These are phyloP conservation scores for Lasioglossum figueresi DNA, from an alignment of 2,888 invertebrate genomes.

Conservation along the genomic window DNA sequence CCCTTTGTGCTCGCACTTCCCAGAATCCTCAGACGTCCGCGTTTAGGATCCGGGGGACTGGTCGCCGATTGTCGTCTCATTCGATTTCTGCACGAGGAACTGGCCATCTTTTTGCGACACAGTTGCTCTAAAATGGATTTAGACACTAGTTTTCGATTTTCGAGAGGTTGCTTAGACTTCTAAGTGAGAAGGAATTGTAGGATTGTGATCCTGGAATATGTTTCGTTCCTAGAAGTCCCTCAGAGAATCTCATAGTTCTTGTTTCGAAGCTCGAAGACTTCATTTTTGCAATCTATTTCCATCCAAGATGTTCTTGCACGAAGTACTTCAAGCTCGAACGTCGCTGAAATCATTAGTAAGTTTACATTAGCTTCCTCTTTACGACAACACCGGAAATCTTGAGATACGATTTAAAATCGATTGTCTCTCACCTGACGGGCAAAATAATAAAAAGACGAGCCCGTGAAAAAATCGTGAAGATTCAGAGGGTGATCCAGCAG, in stretches of 20 bases:
- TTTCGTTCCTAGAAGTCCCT: no score
- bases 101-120: neutral
- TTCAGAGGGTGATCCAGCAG: neutral
- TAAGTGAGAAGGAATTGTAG: neutral
- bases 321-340: neutral
- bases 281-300: neutral
- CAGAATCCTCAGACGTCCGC: neutral
- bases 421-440: neutral
- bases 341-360: neutral
- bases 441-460: neutral
- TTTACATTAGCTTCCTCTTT: neutral
- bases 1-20: neutral
- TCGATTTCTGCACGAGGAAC: neutral
- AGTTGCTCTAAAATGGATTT: neutral
- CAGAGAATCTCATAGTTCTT: neutral
- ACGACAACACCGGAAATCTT: neutral
- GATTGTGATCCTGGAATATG: no score
- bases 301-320: neutral
- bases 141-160: neutral
- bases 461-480: neutral
- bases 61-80: neutral
- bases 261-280: neutral
- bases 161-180: neutral
- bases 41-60: neutral
- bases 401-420: neutral